Evolutionary conservation across 2,113 vertebrate genomes (phyloP).

Genomic region (Oenanthe melanoleuca): DNA sequence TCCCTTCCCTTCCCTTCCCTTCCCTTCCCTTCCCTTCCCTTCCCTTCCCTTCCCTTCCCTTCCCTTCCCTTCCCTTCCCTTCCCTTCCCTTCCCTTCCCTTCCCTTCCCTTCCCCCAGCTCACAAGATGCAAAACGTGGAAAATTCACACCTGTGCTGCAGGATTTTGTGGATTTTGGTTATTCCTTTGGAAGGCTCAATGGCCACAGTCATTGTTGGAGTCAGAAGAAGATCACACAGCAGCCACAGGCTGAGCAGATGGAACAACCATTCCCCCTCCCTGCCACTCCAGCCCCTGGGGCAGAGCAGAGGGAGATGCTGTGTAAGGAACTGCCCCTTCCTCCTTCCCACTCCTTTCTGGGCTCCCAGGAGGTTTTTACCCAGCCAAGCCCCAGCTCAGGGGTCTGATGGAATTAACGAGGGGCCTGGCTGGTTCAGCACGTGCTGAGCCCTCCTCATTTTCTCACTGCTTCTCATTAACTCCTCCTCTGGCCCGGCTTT

Average conservation of each 20-base stretch:
- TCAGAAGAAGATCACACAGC: neutral
- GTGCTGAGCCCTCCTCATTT: neutral
- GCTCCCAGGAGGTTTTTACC: neutral
- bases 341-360: neutral
- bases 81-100: no score
- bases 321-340: neutral
- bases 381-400: neutral
- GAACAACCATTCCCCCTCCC: neutral
- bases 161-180: neutral
- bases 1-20: neutral
- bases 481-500: neutral
- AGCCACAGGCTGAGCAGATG: accelerated
- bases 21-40: no score
- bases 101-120: neutral
- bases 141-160: neutral
- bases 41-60: neutral
- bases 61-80: neutral
- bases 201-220: accelerated
- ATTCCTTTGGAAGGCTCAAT: neutral
- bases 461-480: neutral
- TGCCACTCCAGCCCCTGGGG: neutral
- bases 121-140: neutral
- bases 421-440: neutral
- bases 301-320: neutral
- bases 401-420: neutral